Conservation (phyloP, 2,888 invertebrate genomes). For the Patella caerulea region DNA sequence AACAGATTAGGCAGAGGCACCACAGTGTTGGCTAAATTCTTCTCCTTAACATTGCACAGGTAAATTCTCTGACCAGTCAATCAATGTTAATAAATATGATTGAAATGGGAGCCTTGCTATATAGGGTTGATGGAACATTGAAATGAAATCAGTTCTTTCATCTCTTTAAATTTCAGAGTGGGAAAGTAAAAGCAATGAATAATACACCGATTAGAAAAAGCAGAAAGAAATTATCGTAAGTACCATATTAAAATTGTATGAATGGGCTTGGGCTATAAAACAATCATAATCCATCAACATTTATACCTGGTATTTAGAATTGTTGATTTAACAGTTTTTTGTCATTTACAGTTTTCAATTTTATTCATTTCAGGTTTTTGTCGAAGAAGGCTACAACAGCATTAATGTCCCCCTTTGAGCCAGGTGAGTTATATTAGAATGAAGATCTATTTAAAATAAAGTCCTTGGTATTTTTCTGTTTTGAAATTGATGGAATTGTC, state of each 20-base stretch:
- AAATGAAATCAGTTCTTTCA: too few relatives aligned
- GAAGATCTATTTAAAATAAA: not conserved
- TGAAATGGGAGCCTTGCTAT: too few relatives aligned
- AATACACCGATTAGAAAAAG: slow-evolving; percentile 84
- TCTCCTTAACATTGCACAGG: too few relatives aligned
- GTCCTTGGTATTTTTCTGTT: not conserved
- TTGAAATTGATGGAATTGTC: too few relatives aligned
- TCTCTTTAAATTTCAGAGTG: slow-evolving; percentile 41
- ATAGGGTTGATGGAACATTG: too few relatives aligned
- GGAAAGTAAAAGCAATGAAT: slow-evolving; percentile 75
- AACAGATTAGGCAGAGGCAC: too few relatives aligned
- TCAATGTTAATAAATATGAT: too few relatives aligned
- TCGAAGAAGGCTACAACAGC: slow-evolving; percentile 71
- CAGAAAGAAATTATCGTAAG: slow-evolving; percentile 84
- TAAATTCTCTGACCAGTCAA: too few relatives aligned
- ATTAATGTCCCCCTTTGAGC: slow-evolving; percentile 84
- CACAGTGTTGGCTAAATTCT: too few relatives aligned
- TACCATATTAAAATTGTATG: slow-evolving; percentile 42
- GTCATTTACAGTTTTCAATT: not conserved
- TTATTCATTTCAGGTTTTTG: not conserved
- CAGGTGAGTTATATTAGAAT: slow-evolving; percentile 74
- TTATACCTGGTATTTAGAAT: too few relatives aligned
- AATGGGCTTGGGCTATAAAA: not conserved
- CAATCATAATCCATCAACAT: too few relatives aligned
- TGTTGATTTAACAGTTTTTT: too few relatives aligned